Evolutionary conservation across 1,140 invertebrate genomes (phyloP), one percentile per base, ranked within the genome.

Genomic region (Drosophila kepulauana): DNA sequence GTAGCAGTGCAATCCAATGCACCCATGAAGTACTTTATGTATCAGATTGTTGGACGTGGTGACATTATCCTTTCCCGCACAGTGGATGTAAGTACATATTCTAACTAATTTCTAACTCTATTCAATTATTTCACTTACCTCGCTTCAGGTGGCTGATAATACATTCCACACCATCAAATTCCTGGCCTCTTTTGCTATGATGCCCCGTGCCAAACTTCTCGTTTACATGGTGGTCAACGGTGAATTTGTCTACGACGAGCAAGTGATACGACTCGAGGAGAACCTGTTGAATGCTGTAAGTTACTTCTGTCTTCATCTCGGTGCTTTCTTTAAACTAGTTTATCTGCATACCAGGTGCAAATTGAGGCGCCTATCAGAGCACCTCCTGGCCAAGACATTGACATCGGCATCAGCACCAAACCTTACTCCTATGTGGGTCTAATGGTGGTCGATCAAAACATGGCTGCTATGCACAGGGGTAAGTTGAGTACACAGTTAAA

Each of bases 401-500:
- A 96, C 75, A 93, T 98, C 0, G 94, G 94, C 1, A 94, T 99
- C 5, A 94, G 94, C 41, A 95, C 97, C 0, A 96, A 96, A 85
- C 97, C 97, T 1, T 96, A 98, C 91, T 98, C 98, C 1, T 96
- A 96, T 81, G 95, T 99, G 69, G 97, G 97, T 59, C 91, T 99
- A 11, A 93, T 98, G 81, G 97, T 97, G 1, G 95, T 99, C 10
- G 98, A 99, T 93, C 97, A 98, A 91, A 97, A 97, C 93, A 96
- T 97, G 0, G 88, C 96, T 1, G 86, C 97, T 1, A 92, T 99
- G 4, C 95, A 95, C 80, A 94, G 93, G 89, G 95, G 95, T 81
- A 94, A 94, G 11, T 30, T 7, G 0, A 35, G 10, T 2, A 52
- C 16, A 20, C 7, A 16, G 1, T 25, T 8, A 1, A n/a, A 10